A percentile compares a stretch with the other conserved stretches of the same genome.
phyloP scores from a whole-genome alignment of 2,888 invertebrate genomes.

The Pinctada fucata region DNA sequence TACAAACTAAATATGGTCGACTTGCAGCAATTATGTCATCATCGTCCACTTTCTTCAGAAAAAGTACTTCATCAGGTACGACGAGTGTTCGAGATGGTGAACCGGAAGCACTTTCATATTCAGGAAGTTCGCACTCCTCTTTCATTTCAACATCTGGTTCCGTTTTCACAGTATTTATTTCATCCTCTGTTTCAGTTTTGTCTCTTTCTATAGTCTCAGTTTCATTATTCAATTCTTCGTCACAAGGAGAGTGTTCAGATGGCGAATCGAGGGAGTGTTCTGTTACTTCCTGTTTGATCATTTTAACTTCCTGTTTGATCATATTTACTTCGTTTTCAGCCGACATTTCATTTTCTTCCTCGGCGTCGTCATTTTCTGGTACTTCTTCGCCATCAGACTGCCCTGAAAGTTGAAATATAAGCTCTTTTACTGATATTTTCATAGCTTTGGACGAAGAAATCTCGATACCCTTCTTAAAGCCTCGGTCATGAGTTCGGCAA shows the following conservation, averaged over 20 bases:
- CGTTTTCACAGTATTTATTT: neutral
- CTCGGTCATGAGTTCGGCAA: too few species aligned
- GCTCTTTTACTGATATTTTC: too few species aligned
- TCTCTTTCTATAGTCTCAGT: too few species aligned
- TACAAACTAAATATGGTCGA: constrained; percentile 63
- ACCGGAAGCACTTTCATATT: constrained; percentile 18
- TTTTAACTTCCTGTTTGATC: too few species aligned
- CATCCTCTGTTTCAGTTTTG: too few species aligned
- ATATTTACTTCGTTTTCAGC: too few species aligned
- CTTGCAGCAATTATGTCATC: constrained; percentile 58
- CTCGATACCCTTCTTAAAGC: too few species aligned
- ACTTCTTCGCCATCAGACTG: neutral
- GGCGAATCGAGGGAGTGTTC: too few species aligned
- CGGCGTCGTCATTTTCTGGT: neutral
- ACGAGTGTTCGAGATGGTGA: constrained; percentile 3
- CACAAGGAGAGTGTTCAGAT: too few species aligned
- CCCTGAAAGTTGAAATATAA: neutral
- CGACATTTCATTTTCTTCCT: neutral
- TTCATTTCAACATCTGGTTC: neutral
- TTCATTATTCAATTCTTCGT: too few species aligned
- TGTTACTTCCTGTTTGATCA: too few species aligned
- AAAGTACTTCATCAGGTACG: constrained; percentile 64
- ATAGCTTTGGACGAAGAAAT: too few species aligned
- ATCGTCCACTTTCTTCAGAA: constrained; percentile 61
- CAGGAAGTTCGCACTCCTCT: neutral